These are phyloP conservation scores for Eurystomus glaucurus DNA, from an alignment of 2,797 vertebrate genomes.

Conservation along the genomic window DNA sequence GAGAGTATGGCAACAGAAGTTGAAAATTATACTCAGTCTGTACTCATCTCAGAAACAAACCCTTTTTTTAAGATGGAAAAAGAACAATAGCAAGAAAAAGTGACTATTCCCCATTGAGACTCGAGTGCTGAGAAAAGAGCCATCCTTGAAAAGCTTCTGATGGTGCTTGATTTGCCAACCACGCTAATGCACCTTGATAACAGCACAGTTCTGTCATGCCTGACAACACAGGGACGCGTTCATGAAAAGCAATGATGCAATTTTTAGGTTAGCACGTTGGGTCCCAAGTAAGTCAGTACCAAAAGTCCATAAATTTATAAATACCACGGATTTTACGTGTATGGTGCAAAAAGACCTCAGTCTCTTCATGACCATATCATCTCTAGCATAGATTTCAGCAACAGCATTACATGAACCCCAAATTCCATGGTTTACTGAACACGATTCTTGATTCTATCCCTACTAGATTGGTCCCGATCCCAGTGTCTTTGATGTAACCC, in stretches of 20 bases:
- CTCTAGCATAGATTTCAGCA: not conserved
- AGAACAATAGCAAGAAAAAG: not conserved
- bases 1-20: not conserved
- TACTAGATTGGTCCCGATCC: accelerated
- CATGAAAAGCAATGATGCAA: not conserved
- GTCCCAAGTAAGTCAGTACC: not conserved
- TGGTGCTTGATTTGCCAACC: not conserved
- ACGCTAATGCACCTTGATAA: not conserved
- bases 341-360: not conserved
- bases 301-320: not conserved
- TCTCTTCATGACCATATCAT: not conserved
- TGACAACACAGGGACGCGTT: not conserved
- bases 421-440: not conserved
- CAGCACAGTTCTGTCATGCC: not conserved
- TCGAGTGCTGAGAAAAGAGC: not conserved
- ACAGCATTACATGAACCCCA: not conserved
- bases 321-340: not conserved
- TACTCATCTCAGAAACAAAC: not conserved
- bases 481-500: not conserved
- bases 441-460: not conserved
- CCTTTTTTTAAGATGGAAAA: not conserved
- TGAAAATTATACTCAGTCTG: not conserved
- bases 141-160: not conserved
- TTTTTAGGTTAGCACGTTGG: not conserved
- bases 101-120: not conserved